Evolutionary conservation across 2,113 vertebrate genomes (phyloP).

Genomic region (Nettapus auritus): DNA sequence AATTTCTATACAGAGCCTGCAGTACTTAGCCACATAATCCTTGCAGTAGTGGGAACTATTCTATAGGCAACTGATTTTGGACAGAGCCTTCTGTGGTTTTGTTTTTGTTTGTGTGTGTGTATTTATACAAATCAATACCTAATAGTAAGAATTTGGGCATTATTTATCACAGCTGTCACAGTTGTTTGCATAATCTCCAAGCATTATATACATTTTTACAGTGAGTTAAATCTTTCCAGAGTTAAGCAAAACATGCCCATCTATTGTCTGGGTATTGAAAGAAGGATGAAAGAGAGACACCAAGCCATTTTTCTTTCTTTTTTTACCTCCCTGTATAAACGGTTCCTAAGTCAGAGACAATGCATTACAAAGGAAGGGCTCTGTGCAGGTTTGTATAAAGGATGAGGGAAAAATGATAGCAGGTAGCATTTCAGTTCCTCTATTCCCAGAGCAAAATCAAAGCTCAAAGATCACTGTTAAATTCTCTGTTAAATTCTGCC

Average conservation of each 20-base stretch:
- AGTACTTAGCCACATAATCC: rapidly evolving
- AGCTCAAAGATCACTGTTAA: background rate
- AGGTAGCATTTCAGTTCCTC: background rate
- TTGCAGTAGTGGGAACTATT: background rate
- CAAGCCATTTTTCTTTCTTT: background rate
- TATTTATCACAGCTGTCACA: background rate
- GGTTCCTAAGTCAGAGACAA: background rate
- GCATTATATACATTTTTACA: background rate
- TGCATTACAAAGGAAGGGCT: background rate
- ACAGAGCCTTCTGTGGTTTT: background rate
- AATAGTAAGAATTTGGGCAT: background rate
- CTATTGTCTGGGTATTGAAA: background rate
- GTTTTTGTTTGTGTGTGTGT: background rate
- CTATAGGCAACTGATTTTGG: background rate
- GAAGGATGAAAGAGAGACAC: background rate
- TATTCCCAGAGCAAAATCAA: background rate
- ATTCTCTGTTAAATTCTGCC: background rate
- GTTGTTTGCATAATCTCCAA: background rate
- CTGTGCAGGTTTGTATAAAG: background rate
- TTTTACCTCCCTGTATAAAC: background rate
- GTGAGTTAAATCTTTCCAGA: background rate
- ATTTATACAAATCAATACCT: background rate
- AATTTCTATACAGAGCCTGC: background rate
- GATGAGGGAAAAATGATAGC: background rate
- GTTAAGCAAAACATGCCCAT: background rate